These are phyloP conservation scores for Kobus ellipsiprymnus DNA, from an alignment of 2,113 vertebrate species.

Conservation along the genomic window DNA sequence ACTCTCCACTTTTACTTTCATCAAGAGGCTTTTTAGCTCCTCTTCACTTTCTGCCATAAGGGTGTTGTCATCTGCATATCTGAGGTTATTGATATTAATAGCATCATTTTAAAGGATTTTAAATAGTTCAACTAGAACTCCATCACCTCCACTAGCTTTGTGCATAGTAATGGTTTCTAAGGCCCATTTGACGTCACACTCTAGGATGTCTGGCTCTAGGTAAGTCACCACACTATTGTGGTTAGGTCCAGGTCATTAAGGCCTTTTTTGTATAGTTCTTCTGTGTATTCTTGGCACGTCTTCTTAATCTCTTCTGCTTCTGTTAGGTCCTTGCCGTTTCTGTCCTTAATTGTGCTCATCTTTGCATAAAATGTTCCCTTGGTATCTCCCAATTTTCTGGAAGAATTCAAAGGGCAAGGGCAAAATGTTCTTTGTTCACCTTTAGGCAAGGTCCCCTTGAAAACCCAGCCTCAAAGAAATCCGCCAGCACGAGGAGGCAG, in stretches of 20 bases:
- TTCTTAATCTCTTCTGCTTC: neutral
- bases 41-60: no score
- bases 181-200: neutral
- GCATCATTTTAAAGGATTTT: neutral
- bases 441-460: neutral
- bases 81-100: neutral
- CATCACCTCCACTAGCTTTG: neutral
- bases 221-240: neutral
- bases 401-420: neutral
- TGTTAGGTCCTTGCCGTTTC: neutral
- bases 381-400: neutral
- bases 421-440: neutral
- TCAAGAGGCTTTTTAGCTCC: no score
- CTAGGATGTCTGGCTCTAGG: neutral
- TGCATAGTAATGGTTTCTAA: neutral
- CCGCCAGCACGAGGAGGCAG: neutral
- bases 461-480: neutral
- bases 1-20: no score
- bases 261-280: neutral
- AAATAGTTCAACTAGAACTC: neutral
- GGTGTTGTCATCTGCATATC: no score
- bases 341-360: neutral
- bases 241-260: neutral
- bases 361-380: neutral
- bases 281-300: neutral